Evolutionary conservation across 2,888 invertebrate genomes (phyloP).

Genomic region (Epiblema foenella): DNA sequence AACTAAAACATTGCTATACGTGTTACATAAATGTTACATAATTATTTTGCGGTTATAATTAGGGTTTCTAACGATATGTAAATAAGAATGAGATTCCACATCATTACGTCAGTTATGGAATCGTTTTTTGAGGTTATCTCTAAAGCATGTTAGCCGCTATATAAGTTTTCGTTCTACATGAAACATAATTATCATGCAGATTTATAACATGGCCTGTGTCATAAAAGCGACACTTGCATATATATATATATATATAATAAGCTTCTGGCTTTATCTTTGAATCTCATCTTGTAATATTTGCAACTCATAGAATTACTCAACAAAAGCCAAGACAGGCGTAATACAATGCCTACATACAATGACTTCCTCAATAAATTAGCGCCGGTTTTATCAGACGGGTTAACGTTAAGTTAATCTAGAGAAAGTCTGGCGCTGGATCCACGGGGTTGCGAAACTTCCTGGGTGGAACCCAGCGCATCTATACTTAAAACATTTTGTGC

Average conservation of each 20-base stretch:
- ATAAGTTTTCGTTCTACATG: slow-evolving; percentile 13
- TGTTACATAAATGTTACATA: slow-evolving; percentile 42
- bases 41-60: slow-evolving; percentile 42
- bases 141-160: slow-evolving; percentile 18
- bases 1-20: slow-evolving; percentile 42
- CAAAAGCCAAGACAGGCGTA: slow-evolving; percentile 5
- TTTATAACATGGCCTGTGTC: slow-evolving; percentile 4
- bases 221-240: not conserved
- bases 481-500: not conserved
- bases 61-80: slow-evolving; percentile 30
- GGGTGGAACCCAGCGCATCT: slow-evolving; percentile 1
- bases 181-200: slow-evolving; percentile 3
- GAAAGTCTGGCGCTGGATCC: slow-evolving; percentile 24
- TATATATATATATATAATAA: not conserved
- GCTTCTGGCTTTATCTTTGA: not conserved
- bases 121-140: slow-evolving; percentile 30
- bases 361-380: slow-evolving; percentile 31
- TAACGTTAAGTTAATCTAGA: slow-evolving; percentile 16
- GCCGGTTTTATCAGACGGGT: slow-evolving; percentile 13
- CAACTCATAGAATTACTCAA: slow-evolving; percentile 12
- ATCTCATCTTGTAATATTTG: slow-evolving; percentile 23
- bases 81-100: slow-evolving; percentile 32
- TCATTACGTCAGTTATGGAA: slow-evolving; percentile 28
- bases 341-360: slow-evolving; percentile 18
- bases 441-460: slow-evolving; percentile 34